Base-by-base conservation (phyloP, 2,113 vertebrate species). In the Gallinago undulata region DNA sequence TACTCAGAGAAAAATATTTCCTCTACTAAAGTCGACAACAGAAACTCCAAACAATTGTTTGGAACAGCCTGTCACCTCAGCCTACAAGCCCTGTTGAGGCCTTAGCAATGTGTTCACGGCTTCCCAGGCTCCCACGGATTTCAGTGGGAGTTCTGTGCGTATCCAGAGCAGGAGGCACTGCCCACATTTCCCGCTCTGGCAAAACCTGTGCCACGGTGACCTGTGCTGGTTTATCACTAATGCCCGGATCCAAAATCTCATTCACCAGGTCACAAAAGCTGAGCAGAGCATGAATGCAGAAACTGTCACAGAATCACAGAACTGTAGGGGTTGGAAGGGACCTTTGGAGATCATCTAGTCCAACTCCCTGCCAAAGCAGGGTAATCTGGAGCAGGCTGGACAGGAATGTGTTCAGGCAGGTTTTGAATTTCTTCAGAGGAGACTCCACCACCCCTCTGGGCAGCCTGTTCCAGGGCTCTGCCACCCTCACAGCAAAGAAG, bases 1-100 rank as follows among this genome's bases (percentile, higher is more conserved):
- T 82, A 79, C 73, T 87, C 56, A 82, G 73, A 87, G 70, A 87
- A 95, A 96, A 96, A 93, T 77, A 81, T 41, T 86, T 66, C 66
- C 70, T 79, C 62, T 64, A 21, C 72, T 78, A 41, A 78, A 82
- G 59, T 43, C 0, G 0, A 50, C 47, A 83, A 59, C 55, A 86
- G 64, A 96, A 92, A 55, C 56, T 87, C 76, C 48, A 51, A 62
- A 69, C 47, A 92, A 35, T 55, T 62, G 60, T 2, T 5, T 39
- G 47, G 75, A 93, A 83, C 45, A 84, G 22, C n/a, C 55, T 75
- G 41, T 80, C n/a, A 43, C 51, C 72, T 64, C 63, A 51, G 64
- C 62, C 82, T 56, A 28, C 35, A 12, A 55, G 53, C 22, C 28
- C 68, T 41, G 2, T 31, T 90, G 59, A 80, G 70, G 41, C 75